Evolutionary conservation across 2,113 vertebrate genomes (phyloP), one percentile per base, ranked within the genome.

Genomic region (Sakesphorus luctuosus): DNA sequence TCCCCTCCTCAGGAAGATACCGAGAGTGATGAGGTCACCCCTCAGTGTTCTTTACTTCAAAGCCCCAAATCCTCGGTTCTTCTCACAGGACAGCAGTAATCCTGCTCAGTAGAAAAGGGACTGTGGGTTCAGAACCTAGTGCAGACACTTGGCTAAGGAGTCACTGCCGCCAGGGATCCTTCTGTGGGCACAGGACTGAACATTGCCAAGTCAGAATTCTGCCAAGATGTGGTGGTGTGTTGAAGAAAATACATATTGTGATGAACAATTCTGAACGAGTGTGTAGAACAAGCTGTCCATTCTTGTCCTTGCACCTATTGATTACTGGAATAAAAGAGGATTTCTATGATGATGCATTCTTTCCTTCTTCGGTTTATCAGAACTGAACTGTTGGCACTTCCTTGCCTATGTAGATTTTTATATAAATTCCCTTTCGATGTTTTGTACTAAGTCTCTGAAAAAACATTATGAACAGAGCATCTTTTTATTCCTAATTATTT

Each of bases 401-500:
- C 38, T 87, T 76, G 8, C 15, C 49, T 76, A 43, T 25, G 18
- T 11, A 62, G 36, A 33, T 69, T 81, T 92, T 75, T 19, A 36
- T 44, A 81, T 65, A 58, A 61, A 85, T 35, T 76, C 38, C 3
- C 15, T 72, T 58, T 53, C 53, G 4, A 16, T 31, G 18, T 74
- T 91, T 89, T 38, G 26, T 36, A 29, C 29, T 61, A 19, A n/a
- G 50, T 68, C 63, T 96, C 85, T 87, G 69, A 81, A 84, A 94
- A 59, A 74, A 73, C 75, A 62, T 69, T 80, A 47, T 38, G 29
- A 86, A 71, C 61, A 71, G 47, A 88, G 18, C 49, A 78, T 14
- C 55, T 90, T 88, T 94, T 91, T 96, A 71, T 63, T 96, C 52
- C 15, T 78, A 96, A 93, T 84, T 93, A 80, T 93, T 93, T 97